These are phyloP conservation scores for Mechanitis mazaeus DNA, from an alignment of 2,888 invertebrate species.

Conservation along the genomic window DNA sequence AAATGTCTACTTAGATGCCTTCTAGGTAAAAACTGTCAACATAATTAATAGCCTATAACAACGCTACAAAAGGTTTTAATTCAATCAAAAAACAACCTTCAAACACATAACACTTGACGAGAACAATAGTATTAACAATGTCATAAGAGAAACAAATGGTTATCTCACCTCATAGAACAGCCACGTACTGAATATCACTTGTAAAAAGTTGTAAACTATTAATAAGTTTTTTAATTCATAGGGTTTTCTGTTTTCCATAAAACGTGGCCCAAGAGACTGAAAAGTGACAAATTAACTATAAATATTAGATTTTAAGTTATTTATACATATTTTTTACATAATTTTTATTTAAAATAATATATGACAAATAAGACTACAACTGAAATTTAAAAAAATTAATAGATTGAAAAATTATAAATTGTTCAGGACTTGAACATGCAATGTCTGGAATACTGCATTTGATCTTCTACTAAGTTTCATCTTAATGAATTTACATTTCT, in stretches of 20 bases:
- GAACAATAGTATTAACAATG: constrained; percentile 13
- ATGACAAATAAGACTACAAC: background rate
- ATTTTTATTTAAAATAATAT: background rate
- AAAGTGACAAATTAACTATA: constrained; percentile 44
- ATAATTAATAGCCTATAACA: no score
- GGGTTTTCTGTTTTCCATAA: constrained; percentile 95
- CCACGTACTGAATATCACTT: constrained; percentile 94
- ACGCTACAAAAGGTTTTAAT: background rate
- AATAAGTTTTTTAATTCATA: constrained; percentile 86
- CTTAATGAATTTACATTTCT: no score
- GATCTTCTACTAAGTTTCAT: background rate
- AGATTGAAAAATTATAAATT: no score
- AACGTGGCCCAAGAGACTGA: constrained; percentile 88
- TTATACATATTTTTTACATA: background rate
- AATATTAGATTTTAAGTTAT: background rate
- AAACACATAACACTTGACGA: constrained; percentile 6
- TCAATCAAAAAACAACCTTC: constrained; percentile 2
- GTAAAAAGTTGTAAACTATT: constrained; percentile 89
- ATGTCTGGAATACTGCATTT: no score
- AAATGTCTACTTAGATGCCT: no score
- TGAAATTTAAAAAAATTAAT: background rate
- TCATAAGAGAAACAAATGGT: constrained; percentile 8
- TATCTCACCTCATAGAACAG: constrained; percentile 91
- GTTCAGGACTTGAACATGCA: no score
- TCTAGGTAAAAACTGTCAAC: no score